phyloP scores from a whole-genome alignment of 2,888 invertebrate genomes.

The Sycophila texana region DNA sequence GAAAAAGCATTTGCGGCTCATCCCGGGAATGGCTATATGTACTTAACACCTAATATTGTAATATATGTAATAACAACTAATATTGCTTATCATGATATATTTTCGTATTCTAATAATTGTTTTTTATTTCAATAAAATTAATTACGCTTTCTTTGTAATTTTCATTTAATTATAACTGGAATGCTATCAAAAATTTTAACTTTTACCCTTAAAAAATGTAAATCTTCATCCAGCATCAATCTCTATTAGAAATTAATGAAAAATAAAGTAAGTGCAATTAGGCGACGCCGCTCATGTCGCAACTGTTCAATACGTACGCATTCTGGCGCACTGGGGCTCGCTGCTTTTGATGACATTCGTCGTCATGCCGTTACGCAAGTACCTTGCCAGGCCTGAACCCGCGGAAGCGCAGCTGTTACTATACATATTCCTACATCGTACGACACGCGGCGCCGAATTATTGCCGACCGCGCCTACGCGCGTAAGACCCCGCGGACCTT shows the following conservation, averaged over 20 bases:
- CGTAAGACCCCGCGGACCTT: not conserved
- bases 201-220: too few species aligned
- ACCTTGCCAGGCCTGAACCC: not conserved
- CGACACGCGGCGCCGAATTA: not conserved
- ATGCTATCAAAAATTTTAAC: too few species aligned
- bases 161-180: too few species aligned
- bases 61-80: too few species aligned
- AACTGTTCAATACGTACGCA: not conserved
- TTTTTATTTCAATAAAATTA: too few species aligned
- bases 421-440: not conserved
- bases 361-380: conserved; percentile 18
- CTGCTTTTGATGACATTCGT: not conserved
- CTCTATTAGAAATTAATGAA: not conserved
- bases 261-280: not conserved
- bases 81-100: too few species aligned
- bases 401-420: not conserved
- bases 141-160: too few species aligned
- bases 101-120: too few species aligned
- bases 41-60: too few species aligned
- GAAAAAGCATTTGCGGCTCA: too few species aligned
- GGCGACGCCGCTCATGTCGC: not conserved
- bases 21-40: too few species aligned
- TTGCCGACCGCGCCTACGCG: not conserved
- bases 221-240: too few species aligned
- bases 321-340: not conserved